phyloP scores from a whole-genome alignment of 2,113 vertebrate genomes.

The Nesoenas mayeri region DNA sequence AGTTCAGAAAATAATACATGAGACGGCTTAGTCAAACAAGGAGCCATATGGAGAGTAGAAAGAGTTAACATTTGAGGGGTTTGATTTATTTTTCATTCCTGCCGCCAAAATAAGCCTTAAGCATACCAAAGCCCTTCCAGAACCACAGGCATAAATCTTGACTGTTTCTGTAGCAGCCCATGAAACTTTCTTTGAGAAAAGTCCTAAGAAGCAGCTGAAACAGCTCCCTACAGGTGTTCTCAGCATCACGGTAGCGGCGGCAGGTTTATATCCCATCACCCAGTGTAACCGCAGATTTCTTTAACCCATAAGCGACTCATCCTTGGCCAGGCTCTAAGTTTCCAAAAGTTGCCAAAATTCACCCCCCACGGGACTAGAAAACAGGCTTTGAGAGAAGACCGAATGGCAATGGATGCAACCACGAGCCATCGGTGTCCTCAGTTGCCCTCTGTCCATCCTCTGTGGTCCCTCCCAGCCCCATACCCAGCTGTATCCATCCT shows the following conservation, averaged over 20 bases:
- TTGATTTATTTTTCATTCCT: not conserved
- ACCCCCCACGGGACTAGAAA: fast-evolving
- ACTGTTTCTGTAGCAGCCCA: not conserved
- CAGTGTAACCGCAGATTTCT: not conserved
- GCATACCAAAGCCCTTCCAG: not conserved
- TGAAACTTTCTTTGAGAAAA: not conserved
- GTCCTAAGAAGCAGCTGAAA: not conserved
- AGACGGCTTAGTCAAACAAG: not conserved
- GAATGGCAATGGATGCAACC: not conserved
- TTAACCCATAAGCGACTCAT: not conserved
- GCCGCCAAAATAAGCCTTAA: not conserved
- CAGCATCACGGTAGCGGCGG: fast-evolving
- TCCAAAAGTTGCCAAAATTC: not conserved
- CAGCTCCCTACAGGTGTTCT: not conserved
- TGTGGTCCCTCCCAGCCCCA: not conserved
- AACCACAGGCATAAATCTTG: not conserved
- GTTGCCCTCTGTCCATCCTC: not conserved
- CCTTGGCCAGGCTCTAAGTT: not conserved
- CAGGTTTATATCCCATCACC: not conserved
- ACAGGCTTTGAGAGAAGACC: not conserved
- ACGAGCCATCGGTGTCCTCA: fast-evolving
- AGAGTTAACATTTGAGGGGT: not conserved
- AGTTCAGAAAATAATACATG: not conserved
- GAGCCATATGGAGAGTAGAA: not conserved
- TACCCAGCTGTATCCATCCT: not conserved